These are phyloP conservation scores for Colletes latitarsis DNA, from an alignment of 1,140 invertebrate species.

Conservation along the genomic window DNA sequence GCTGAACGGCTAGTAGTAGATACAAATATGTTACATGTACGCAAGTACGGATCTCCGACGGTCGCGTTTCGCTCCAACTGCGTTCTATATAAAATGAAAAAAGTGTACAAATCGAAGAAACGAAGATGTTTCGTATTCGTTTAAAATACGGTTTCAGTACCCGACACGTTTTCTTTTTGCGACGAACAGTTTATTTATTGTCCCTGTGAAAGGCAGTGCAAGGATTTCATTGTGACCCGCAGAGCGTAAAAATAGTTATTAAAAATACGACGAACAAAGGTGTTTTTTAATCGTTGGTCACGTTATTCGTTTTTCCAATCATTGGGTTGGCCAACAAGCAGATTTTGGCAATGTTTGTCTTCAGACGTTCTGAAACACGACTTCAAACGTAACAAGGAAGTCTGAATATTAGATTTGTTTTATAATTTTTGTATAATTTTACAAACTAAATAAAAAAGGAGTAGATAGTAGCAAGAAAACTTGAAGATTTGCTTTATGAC, in stretches of 20 bases:
- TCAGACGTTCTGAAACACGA: too few relatives aligned
- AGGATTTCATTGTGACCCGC: background rate
- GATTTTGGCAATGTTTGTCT: too few relatives aligned
- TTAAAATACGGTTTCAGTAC: background rate
- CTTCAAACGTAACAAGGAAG: too few relatives aligned
- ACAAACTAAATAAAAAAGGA: too few relatives aligned
- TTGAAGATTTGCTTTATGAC: too few relatives aligned
- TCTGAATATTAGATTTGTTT: too few relatives aligned
- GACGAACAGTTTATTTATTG: constrained; percentile 47
- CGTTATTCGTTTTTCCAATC: background rate
- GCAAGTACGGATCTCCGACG: constrained; percentile 51
- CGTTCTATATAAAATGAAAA: background rate
- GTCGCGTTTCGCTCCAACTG: constrained; percentile 40
- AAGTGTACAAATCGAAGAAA: background rate
- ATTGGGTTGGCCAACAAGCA: too few relatives aligned
- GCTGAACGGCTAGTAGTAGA: constrained; percentile 78
- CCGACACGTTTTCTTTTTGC: background rate
- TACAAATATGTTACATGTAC: constrained; percentile 78
- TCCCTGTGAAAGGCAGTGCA: constrained; percentile 50
- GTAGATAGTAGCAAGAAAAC: too few relatives aligned
- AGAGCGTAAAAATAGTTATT: constrained; percentile 6
- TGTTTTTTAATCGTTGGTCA: background rate
- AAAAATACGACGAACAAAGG: background rate
- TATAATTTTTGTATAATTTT: too few relatives aligned
- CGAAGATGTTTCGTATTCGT: background rate